Base-by-base conservation (phyloP, 2,888 invertebrate species). In the Hermaeophaga mercurialis region DNA sequence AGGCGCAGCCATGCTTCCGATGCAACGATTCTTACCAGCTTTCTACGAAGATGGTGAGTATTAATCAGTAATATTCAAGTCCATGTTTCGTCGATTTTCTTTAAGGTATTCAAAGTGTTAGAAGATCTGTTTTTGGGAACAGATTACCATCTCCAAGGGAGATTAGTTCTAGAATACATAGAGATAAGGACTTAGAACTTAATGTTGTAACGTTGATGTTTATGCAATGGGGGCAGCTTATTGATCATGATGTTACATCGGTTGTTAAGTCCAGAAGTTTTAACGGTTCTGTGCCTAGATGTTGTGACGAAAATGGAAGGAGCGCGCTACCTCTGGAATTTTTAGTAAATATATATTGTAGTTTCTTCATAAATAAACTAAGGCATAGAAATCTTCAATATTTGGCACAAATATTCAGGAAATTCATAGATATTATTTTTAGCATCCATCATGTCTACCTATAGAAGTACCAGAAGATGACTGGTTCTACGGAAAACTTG, bases 171-270 rank as follows among this genome's bases (percentile, higher is more conserved):
- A 71, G 81, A 1, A 82, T 90, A 44, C 89, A 90, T 72, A 79
- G 82, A 38, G 80, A 82, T n/a, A 81, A 81, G 61, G 85, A 87
- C 66, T 81, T 81, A 0, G 88, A 88, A 62, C 82, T 85, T 4
- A 81, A 83, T 0, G 82, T 84, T 0, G 81, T 91, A 6, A 91
- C 91, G 0, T 85, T 90, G 64, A 85, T 91, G 84, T 82, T 91
- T 56, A 93, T 92, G 85, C 94, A 94, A 73, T 94, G 94, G 91
- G 94, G 94, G 0, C 94, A 95, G 77, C 88, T 95, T 66, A 71
- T 95, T 55, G 94, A 94, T 72, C 94, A 95, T 70, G 94, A 95
- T 73, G 79, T 95, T 62, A 91, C 90, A 33, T 87, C 89, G 0
- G 87, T 89, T 3, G 89, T 88, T 0, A 90, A 90, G 68, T 86